phyloP scores from a whole-genome alignment of 2,888 invertebrate species.

The Mythimna impura region DNA sequence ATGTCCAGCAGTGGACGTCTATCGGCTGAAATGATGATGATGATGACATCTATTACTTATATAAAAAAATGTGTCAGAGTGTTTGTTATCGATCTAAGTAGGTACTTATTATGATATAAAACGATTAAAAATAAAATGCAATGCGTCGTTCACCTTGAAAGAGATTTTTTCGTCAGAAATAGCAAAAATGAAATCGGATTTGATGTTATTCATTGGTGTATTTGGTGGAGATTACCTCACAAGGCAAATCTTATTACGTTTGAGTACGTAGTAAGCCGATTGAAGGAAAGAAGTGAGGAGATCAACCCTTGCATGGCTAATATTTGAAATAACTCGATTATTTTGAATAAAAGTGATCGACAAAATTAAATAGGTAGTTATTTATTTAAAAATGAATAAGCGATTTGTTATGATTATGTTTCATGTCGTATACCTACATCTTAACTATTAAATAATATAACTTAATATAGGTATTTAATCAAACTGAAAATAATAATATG shows the following conservation, averaged over 20 bases:
- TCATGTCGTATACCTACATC: no score
- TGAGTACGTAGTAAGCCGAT: conserved; percentile 52
- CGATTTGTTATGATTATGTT: no score
- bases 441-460: no score
- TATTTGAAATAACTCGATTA: conserved; percentile 23
- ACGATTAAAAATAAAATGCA: conserved; percentile 5
- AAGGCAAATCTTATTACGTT: conserved; percentile 56
- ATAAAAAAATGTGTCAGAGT: no score
- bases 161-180: conserved; percentile 16
- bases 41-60: no score
- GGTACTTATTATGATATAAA: background rate
- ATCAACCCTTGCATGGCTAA: conserved; percentile 25
- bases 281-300: conserved; percentile 35
- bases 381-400: no score
- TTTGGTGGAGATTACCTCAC: conserved; percentile 48
- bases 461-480: no score
- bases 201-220: conserved; percentile 51
- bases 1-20: no score
- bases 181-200: conserved; percentile 25
- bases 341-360: conserved; percentile 4
- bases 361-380: no score
- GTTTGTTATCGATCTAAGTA: no score
- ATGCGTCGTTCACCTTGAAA: background rate
- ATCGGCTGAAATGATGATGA: no score
- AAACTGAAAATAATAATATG: no score